These are phyloP conservation scores for Thecocarcelia acutangulata DNA, from an alignment of 2,888 invertebrate species.

Conservation along the genomic window DNA sequence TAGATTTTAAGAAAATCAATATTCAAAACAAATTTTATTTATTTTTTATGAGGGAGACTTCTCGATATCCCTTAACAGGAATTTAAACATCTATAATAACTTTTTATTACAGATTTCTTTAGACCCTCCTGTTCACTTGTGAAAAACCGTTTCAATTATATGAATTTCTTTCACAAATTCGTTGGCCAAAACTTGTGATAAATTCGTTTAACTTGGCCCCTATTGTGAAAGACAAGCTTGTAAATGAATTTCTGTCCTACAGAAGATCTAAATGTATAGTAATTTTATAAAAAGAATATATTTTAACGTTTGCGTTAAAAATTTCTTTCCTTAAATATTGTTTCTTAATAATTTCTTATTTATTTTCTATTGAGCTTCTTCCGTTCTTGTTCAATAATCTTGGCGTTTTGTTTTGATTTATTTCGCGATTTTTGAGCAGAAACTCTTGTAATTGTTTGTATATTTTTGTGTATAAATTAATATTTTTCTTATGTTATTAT, in stretches of 20 bases:
- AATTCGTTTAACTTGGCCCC: constrained; percentile 43
- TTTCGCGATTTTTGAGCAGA: constrained; percentile 1
- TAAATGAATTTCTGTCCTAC: background rate
- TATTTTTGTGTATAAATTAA: constrained; percentile 67
- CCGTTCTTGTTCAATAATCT: background rate
- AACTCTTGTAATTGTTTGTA: constrained; percentile 56
- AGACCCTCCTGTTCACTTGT: constrained; percentile 27
- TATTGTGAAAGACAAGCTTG: constrained; percentile 35
- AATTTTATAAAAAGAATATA: too few species aligned
- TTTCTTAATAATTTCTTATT: constrained; percentile 19
- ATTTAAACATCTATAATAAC: constrained; percentile 62
- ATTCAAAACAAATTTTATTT: constrained; percentile 3
- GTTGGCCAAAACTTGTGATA: constrained; percentile 51
- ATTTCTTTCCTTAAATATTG: constrained; percentile 18
- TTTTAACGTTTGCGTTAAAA: constrained; percentile 10
- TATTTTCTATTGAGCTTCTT: constrained; percentile 23
- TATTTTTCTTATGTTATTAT: constrained; percentile 64
- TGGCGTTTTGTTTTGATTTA: constrained; percentile 8
- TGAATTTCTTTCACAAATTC: constrained; percentile 15
- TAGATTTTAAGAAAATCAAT: constrained; percentile 61
- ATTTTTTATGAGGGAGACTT: constrained; percentile 17
- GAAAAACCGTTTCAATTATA: background rate
- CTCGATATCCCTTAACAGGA: background rate
- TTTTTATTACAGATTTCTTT: constrained; percentile 59
- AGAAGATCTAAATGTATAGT: background rate